A percentile compares a stretch with the other conserved stretches of the same genome.
Conservation (phyloP, 2,888 invertebrate genomes). For the Leptinotarsa juncta region DNA sequence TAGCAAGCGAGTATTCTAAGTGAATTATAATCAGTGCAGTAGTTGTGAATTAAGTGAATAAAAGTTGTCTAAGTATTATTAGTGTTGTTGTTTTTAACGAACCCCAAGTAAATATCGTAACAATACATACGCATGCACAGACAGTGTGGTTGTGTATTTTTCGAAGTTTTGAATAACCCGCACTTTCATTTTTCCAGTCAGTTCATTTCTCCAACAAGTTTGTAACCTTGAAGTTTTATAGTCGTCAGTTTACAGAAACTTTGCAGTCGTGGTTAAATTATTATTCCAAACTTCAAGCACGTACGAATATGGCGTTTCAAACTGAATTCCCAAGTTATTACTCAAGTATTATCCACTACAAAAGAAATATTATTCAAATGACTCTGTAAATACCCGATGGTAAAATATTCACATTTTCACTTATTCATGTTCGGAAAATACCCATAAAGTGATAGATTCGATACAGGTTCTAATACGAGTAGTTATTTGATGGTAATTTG, state of each 20-base stretch:
- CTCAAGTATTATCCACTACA: background rate
- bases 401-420: background rate
- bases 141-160: no score
- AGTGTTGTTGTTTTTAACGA: no score
- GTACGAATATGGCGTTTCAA: constrained; percentile 9
- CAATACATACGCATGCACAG: no score
- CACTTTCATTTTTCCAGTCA: background rate
- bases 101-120: no score
- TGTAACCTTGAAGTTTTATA: background rate
- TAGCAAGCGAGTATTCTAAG: no score
- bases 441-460: background rate
- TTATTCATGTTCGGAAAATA: background rate
- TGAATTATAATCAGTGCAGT: no score
- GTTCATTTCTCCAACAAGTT: background rate
- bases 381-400: background rate
- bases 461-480: background rate
- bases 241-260: background rate
- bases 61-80: no score
- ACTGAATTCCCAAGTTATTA: constrained; percentile 10
- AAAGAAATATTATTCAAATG: constrained; percentile 3
- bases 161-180: no score
- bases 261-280: background rate
- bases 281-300: constrained; percentile 1
- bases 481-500: background rate
- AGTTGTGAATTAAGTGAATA: no score